A percentile compares a stretch with the other conserved stretches of the same genome.
phyloP scores from a whole-genome alignment of 1,140 invertebrate genomes.

The Paraescarpia echinospica region DNA sequence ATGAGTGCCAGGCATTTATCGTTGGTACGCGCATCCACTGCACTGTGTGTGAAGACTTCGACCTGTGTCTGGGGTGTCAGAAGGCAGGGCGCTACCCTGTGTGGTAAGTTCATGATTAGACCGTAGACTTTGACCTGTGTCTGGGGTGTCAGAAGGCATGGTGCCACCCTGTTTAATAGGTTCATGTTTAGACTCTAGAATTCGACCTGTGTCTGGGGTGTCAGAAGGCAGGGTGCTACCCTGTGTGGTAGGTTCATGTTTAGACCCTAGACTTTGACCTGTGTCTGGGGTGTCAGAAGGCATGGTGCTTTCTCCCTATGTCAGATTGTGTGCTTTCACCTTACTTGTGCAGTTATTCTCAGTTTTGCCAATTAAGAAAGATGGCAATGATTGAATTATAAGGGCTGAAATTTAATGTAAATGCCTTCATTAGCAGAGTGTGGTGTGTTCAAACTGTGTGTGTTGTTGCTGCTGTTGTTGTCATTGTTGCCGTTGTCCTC shows the following conservation, averaged over 20 bases:
- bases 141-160: conserved; percentile 37
- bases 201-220: conserved; percentile 54
- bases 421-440: too few relatives aligned
- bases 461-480: too few relatives aligned
- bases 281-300: conserved; percentile 43
- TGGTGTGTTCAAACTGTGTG: too few relatives aligned
- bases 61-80: conserved; percentile 56
- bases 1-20: conserved; percentile 55
- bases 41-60: conserved; percentile 55
- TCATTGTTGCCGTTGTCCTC: too few relatives aligned
- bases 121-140: conserved; percentile 53
- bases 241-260: conserved; percentile 40
- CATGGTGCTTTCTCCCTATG: conserved; percentile 31
- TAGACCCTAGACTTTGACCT: conserved; percentile 49
- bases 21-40: conserved; percentile 54
- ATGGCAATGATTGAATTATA: neutral
- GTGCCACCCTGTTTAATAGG: conserved; percentile 40
- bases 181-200: conserved; percentile 32
- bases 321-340: conserved; percentile 32
- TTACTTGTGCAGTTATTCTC: neutral
- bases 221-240: conserved; percentile 31
- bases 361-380: neutral
- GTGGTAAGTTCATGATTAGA: conserved; percentile 38
- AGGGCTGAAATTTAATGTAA: too few relatives aligned
- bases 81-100: conserved; percentile 39